Evolutionary conservation across 2,888 invertebrate species (phyloP), one percentile per base, ranked within the genome.

Genomic region (Lasioglossum oenotherae): DNA sequence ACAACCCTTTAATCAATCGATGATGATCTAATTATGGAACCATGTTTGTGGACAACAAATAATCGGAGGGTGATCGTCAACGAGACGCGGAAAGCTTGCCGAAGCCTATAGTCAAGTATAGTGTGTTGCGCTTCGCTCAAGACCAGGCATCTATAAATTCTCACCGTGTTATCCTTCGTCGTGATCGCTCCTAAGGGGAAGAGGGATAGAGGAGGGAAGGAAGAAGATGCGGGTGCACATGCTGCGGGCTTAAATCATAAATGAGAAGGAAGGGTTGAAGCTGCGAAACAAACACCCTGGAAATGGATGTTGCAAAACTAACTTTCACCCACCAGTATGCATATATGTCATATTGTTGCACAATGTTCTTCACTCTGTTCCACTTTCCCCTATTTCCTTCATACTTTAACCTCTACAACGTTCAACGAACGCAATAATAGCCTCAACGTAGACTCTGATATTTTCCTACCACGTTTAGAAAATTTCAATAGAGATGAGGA

Each of bases 201-300:
- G 14, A 23, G 80, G 60, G 75, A 78, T 72, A 69, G 69, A 71
- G 74, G 60, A 46, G 78, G 57, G 78, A 57, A 71, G 64, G 44
- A 73, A 44, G 80, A 78, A 73, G 71, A 46, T 80, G 74, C 73
- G 71, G 27, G 74, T 79, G 84, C 88, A 90, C 84, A 60, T 85
- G 87, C 73, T 84, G 35, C 69, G 64, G 75, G 79, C 73, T 88
- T 85, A 87, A 85, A 87, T 91, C 88, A 90, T 88, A 86, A 85
- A 84, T 75, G 79, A 60, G 73, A 76, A 80, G 82, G 84, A 81
- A 73, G 74, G 60, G 81, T 46, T 74, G 81, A 60, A 46, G 49
- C 31, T 76, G 69, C 81, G 69, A 82, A 60, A 81, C 73, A 81
- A 88, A 82, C 82, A 82, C 64, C 76, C 60, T 72, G 71, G 78